These are phyloP conservation scores for Sarotherodon lohbergeri DNA, from an alignment of 2,113 vertebrate species.

Conservation along the genomic window DNA sequence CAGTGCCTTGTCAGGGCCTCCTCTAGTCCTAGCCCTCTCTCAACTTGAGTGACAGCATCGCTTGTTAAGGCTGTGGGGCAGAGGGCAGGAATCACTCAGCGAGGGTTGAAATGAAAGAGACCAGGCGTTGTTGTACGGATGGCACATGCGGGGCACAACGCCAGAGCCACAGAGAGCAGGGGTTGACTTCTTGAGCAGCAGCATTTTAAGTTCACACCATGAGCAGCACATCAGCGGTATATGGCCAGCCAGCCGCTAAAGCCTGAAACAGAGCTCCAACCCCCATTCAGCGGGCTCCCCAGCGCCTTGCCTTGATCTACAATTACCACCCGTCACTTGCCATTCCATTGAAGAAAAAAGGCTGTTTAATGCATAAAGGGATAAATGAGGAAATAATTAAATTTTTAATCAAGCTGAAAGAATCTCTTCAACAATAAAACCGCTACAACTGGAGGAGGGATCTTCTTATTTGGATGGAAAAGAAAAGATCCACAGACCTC, in stretches of 20 bases:
- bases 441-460: background rate
- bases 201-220: background rate
- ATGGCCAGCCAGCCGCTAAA: background rate
- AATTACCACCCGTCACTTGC: conserved; percentile 53
- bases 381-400: conserved; percentile 60
- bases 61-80: background rate
- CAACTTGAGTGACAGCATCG: conserved; percentile 37
- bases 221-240: conserved; percentile 9
- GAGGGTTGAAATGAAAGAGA: conserved; percentile 27
- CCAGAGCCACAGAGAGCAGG: background rate
- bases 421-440: conserved; percentile 10
- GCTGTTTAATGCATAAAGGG: conserved; percentile 46
- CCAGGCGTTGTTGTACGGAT: background rate
- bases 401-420: conserved; percentile 59
- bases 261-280: background rate
- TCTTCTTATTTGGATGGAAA: conserved; percentile 11
- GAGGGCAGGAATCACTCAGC: conserved; percentile 37
- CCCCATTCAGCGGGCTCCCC: background rate
- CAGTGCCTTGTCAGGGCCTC: conserved; percentile 12
- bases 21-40: conserved; percentile 3
- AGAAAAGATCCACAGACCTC: background rate
- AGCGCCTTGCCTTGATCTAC: conserved; percentile 55
- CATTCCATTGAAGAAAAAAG: conserved; percentile 45
- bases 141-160: background rate
- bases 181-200: conserved; percentile 13